phyloP scores from a whole-genome alignment of 53 echinoderm and acorn worm species.

The Hippasteria phrygiana region DNA sequence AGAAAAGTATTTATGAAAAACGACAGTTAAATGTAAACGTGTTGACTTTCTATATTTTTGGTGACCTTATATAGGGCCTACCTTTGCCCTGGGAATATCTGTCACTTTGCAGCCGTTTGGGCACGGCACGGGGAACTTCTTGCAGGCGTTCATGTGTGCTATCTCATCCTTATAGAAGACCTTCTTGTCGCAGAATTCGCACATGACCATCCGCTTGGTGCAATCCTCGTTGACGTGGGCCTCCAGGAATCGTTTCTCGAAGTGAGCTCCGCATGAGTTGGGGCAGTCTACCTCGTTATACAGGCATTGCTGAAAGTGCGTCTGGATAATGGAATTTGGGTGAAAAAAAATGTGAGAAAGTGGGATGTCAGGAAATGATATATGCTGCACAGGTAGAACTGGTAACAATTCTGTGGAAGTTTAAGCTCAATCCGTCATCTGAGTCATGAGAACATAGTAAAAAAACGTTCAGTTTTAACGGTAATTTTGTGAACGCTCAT shows the following conservation, averaged over 20 bases:
- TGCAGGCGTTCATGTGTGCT: conserved; percentile 95
- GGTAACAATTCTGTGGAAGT: too few relatives aligned
- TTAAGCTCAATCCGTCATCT: too few relatives aligned
- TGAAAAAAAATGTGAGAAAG: background rate
- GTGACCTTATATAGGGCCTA: background rate
- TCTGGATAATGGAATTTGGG: conserved; percentile 24
- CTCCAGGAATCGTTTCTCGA: conserved; percentile 93
- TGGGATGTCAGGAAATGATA: too few relatives aligned
- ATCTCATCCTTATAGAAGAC: conserved; percentile 99
- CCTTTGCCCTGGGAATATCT: conserved; percentile 88
- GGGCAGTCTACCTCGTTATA: conserved; percentile 94
- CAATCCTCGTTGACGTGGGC: conserved; percentile 90
- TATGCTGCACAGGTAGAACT: too few relatives aligned
- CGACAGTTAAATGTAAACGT: too few relatives aligned
- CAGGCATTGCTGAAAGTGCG: conserved; percentile 75
- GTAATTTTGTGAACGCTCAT: too few relatives aligned
- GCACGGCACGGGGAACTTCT: conserved; percentile 91
- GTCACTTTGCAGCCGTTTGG: conserved; percentile 95
- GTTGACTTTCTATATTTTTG: background rate
- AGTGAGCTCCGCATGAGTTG: conserved; percentile 93
- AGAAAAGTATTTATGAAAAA: too few relatives aligned
- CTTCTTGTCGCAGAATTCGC: conserved; percentile 90
- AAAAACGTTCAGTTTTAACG: too few relatives aligned
- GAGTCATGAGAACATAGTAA: too few relatives aligned
- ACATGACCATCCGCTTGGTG: conserved; percentile 87